A percentile compares a stretch with the other conserved stretches of the same genome.
Evolutionary conservation across 2,113 vertebrate genomes (phyloP).

Genomic region (Spea bombifrons): DNA sequence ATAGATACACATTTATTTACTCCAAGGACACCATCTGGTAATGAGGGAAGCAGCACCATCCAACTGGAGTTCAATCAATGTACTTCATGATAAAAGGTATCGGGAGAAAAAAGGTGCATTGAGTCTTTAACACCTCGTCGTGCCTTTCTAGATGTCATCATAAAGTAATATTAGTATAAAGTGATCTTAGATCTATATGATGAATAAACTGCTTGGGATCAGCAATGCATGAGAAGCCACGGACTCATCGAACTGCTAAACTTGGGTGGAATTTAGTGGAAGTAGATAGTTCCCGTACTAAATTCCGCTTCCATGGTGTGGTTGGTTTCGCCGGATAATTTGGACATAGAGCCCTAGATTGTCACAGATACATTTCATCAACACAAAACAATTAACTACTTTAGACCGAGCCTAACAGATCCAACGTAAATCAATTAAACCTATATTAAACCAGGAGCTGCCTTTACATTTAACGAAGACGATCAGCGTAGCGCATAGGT

Average conservation of each 20-base stretch:
- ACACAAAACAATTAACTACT: background rate
- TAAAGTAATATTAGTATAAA: no score
- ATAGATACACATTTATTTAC: constrained; percentile 51
- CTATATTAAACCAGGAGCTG: background rate
- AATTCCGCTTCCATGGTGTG: background rate
- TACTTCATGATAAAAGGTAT: constrained; percentile 9
- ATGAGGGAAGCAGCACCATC: constrained; percentile 51
- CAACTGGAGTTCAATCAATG: constrained; percentile 39
- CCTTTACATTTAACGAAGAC: background rate
- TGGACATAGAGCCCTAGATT: background rate
- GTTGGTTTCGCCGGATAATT: background rate
- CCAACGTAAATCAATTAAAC: background rate
- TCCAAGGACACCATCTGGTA: constrained; percentile 41
- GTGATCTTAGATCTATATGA: no score
- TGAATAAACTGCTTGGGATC: no score
- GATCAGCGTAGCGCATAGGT: no score
- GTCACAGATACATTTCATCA: background rate
- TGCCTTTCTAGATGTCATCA: no score
- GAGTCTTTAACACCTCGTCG: background rate
- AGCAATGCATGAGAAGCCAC: no score
- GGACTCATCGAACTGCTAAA: no score
- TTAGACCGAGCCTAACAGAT: background rate
- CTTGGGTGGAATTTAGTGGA: background rate
- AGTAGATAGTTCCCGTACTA: background rate
- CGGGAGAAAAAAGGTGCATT: constrained; percentile 21